Conservation (phyloP, 2,797 vertebrate genomes). For the Etheostoma perlongum region DNA sequence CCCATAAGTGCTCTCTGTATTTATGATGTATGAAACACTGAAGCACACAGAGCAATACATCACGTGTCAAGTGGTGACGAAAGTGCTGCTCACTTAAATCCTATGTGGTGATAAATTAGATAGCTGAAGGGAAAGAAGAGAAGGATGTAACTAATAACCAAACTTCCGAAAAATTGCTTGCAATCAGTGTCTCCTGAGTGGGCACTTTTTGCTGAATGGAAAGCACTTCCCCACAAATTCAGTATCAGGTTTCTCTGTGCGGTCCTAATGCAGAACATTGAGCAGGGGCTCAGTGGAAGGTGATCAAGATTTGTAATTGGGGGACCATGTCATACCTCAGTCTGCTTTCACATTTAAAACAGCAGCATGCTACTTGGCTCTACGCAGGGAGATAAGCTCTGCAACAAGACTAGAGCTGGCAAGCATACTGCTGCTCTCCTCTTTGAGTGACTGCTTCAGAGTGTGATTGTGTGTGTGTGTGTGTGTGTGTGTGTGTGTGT, state of each 20-base stretch:
- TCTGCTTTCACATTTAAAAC: conserved; percentile 59
- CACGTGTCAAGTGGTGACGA: conserved; percentile 12
- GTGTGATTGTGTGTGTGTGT: conserved; percentile 10
- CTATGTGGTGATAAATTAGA: conserved; percentile 30
- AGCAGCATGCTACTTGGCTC: conserved; percentile 41
- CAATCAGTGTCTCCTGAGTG: conserved; percentile 72
- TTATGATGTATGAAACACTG: conserved; percentile 39
- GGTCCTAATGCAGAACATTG: conserved; percentile 70
- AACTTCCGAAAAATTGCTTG: conserved; percentile 33
- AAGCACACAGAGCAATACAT: conserved; percentile 30
- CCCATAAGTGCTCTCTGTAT: conserved; percentile 16
- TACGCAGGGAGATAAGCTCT: conserved; percentile 50
- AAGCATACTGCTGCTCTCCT: conserved; percentile 28
- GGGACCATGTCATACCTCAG: conserved; percentile 59
- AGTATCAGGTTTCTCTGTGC: conserved; percentile 67
- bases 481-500: conserved; percentile 3
- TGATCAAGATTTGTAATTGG: conserved; percentile 71
- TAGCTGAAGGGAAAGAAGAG: conserved; percentile 11
- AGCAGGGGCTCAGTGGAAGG: conserved; percentile 59
- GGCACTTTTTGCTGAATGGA: conserved; percentile 72
- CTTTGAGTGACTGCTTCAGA: conserved; percentile 16
- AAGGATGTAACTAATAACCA: conserved; percentile 22
- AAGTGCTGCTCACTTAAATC: conserved; percentile 30
- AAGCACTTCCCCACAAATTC: conserved; percentile 65
- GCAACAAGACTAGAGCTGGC: conserved; percentile 43